A percentile compares a stretch with the other conserved stretches of the same genome.
Conservation (phyloP, 2,888 invertebrate species). For the Tipula confusa region DNA sequence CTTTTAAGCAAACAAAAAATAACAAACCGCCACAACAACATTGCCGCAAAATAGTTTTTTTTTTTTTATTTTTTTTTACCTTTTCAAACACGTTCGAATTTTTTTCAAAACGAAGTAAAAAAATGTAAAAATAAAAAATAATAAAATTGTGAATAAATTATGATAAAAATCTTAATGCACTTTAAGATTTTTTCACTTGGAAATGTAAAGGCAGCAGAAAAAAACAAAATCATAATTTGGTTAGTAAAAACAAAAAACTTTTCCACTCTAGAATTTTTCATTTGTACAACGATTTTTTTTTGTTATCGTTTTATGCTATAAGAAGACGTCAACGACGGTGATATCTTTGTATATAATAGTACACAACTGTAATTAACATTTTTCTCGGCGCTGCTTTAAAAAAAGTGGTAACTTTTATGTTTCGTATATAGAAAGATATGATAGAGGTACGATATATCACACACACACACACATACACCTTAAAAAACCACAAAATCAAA, state of each 20-base stretch:
- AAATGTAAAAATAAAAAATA: no score
- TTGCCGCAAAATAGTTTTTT: neutral
- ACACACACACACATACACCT: no score
- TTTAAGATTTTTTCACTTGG: neutral
- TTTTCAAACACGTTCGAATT: neutral
- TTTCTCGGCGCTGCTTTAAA: neutral
- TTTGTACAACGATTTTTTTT: neutral
- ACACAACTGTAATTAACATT: neutral
- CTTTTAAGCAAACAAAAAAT: neutral
- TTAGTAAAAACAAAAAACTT: neutral
- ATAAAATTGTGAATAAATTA: neutral
- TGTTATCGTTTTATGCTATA: neutral
- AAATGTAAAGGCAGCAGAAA: neutral
- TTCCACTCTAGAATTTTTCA: neutral
- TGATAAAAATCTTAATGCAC: slow-evolving; percentile 16
- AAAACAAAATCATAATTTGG: neutral
- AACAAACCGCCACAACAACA: neutral
- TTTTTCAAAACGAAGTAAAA: neutral
- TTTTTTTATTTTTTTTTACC: neutral
- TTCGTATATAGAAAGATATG: neutral
- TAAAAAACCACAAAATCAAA: slow-evolving; percentile 1
- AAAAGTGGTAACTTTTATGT: neutral
- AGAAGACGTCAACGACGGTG: neutral
- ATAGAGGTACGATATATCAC: neutral
- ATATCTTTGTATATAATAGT: neutral